These are phyloP conservation scores for Vollenhovia emeryi DNA, from an alignment of 1,140 invertebrate species.

Conservation along the genomic window DNA sequence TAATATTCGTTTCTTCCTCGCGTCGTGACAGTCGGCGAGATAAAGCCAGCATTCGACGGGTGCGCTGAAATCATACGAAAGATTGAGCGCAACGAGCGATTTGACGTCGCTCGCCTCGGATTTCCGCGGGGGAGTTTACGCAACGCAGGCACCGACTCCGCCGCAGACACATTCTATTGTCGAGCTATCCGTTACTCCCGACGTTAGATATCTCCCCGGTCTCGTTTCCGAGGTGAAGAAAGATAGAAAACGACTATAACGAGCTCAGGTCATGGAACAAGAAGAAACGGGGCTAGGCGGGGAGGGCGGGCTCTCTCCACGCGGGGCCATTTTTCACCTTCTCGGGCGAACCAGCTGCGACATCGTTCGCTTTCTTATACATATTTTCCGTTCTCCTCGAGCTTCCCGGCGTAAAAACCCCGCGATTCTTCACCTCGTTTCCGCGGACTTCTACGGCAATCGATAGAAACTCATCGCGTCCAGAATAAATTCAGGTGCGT, in stretches of 20 bases:
- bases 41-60: background rate
- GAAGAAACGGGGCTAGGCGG: constrained; percentile 8
- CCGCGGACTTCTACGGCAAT: constrained; percentile 3
- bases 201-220: background rate
- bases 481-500: constrained; percentile 13
- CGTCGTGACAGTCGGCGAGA: background rate
- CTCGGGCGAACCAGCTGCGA: constrained; percentile 20
- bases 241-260: constrained; percentile 23
- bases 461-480: constrained; percentile 29
- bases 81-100: constrained; percentile 5
- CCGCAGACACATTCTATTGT: constrained; percentile 21
- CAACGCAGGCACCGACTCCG: background rate
- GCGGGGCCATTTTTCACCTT: background rate
- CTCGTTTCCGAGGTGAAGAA: background rate
- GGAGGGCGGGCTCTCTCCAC: too few species aligned
- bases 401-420: background rate
- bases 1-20: background rate
- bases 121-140: constrained; percentile 10
- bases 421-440: constrained; percentile 29
- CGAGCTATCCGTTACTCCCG: background rate
- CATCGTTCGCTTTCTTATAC: constrained; percentile 34
- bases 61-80: background rate
- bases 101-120: constrained; percentile 18
- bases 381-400: constrained; percentile 33
- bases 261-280: constrained; percentile 18